Percentiles rank a stretch among this genome's conserved stretches.
Evolutionary conservation across 2,113 vertebrate species (phyloP).

Genomic region (Silurus glanis): DNA sequence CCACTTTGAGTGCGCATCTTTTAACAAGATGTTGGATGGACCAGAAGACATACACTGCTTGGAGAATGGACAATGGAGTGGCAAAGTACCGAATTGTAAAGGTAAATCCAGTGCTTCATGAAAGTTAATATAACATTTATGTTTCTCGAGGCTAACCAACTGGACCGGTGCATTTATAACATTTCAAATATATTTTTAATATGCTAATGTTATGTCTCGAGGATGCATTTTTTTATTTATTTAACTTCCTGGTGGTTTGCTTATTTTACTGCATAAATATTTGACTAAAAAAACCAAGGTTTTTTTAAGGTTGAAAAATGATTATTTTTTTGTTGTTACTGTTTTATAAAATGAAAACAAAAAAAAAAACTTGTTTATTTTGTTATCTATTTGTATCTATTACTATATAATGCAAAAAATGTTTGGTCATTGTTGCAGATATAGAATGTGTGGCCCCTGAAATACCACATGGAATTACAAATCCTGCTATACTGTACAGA

Average conservation of each 20-base stretch:
- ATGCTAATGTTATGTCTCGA: neutral
- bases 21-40: neutral
- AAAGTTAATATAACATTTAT: neutral
- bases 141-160: neutral
- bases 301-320: neutral
- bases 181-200: neutral
- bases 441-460: conserved; percentile 1
- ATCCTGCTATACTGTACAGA: neutral
- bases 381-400: neutral
- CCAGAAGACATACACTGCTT: conserved; percentile 52
- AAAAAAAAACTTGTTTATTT: neutral
- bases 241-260: neutral
- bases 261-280: neutral
- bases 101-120: conserved; percentile 41
- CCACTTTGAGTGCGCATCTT: conserved; percentile 61
- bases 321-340: neutral
- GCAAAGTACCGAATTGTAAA: conserved; percentile 41
- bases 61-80: conserved; percentile 60
- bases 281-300: neutral
- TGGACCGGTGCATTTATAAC: neutral
- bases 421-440: conserved; percentile 47
- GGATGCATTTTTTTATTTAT: neutral
- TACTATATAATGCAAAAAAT: neutral
- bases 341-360: neutral
- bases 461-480: conserved; percentile 38